phyloP scores from a whole-genome alignment of 2,113 vertebrate genomes.

The Anarhynchus alexandrinus region DNA sequence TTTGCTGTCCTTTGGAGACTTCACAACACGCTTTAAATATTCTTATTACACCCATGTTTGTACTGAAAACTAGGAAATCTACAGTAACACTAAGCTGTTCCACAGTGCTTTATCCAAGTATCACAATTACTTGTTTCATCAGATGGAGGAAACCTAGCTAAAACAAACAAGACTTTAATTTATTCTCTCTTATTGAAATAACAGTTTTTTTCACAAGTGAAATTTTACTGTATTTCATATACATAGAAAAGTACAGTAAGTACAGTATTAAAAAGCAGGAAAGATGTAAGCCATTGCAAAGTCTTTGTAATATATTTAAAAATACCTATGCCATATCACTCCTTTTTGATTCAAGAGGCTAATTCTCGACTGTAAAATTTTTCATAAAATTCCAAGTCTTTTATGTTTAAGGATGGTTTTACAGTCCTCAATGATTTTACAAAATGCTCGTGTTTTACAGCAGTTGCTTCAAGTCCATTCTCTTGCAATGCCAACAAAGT shows the following conservation, averaged over 20 bases:
- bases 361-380: slow-evolving; percentile 60
- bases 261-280: not conserved
- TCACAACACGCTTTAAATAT: not conserved
- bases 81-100: not conserved
- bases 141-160: not conserved
- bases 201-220: not conserved
- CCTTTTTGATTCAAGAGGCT: not conserved
- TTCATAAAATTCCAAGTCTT: slow-evolving; percentile 81
- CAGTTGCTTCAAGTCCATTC: slow-evolving; percentile 78
- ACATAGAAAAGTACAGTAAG: not conserved
- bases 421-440: slow-evolving; percentile 73
- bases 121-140: not conserved
- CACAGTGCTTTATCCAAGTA: not conserved
- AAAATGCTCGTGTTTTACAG: slow-evolving; percentile 82
- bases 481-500: slow-evolving; percentile 87
- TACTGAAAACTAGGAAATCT: not conserved
- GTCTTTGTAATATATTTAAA: not conserved
- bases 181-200: not conserved
- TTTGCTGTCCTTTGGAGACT: not conserved
- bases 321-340: not conserved
- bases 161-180: not conserved
- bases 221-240: not conserved
- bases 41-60: not conserved
- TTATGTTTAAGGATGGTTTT: slow-evolving; percentile 80
- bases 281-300: not conserved